A percentile compares a stretch with the other conserved stretches of the same genome.
Conservation (phyloP, 2,113 vertebrate genomes). For the Oryzias melastigma region DNA sequence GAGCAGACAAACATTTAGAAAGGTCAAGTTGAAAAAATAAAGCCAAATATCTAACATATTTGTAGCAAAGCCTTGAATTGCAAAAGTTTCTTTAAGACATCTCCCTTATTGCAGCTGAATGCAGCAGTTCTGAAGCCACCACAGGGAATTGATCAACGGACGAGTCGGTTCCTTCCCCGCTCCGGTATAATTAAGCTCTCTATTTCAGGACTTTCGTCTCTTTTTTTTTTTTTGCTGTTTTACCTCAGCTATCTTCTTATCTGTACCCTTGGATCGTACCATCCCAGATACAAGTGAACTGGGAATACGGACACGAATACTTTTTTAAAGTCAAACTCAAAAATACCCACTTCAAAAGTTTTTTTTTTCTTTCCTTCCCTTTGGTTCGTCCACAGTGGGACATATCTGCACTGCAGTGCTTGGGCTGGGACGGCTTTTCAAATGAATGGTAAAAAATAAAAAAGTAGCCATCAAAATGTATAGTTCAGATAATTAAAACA, state of each 20-base stretch:
- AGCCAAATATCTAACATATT: too few species aligned
- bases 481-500: slow-evolving; percentile 10
- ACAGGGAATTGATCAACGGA: slow-evolving; percentile 66
- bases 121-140: slow-evolving; percentile 53
- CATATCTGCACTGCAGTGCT: slow-evolving; percentile 39
- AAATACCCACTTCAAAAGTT: slow-evolving; percentile 42
- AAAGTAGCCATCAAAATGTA: slow-evolving; percentile 1
- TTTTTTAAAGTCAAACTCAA: slow-evolving; percentile 59
- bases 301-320: slow-evolving; percentile 66
- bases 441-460: slow-evolving; percentile 37
- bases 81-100: slow-evolving; percentile 26
- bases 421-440: slow-evolving; percentile 42
- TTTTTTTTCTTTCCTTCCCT: slow-evolving; percentile 16
- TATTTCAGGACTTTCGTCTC: slow-evolving; percentile 71
- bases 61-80: too few species aligned
- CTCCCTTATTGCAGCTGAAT: not conserved
- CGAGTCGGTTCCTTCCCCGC: slow-evolving; percentile 42
- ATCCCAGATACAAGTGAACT: slow-evolving; percentile 61
- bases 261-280: slow-evolving; percentile 51
- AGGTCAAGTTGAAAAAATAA: too few species aligned
- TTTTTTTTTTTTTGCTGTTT: slow-evolving; percentile 53
- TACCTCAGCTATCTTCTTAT: slow-evolving; percentile 44
- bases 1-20: too few species aligned
- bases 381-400: slow-evolving; percentile 20
- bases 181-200: slow-evolving; percentile 69